Evolutionary conservation across 2,888 invertebrate species (phyloP).

Genomic region (Carcina quercana): DNA sequence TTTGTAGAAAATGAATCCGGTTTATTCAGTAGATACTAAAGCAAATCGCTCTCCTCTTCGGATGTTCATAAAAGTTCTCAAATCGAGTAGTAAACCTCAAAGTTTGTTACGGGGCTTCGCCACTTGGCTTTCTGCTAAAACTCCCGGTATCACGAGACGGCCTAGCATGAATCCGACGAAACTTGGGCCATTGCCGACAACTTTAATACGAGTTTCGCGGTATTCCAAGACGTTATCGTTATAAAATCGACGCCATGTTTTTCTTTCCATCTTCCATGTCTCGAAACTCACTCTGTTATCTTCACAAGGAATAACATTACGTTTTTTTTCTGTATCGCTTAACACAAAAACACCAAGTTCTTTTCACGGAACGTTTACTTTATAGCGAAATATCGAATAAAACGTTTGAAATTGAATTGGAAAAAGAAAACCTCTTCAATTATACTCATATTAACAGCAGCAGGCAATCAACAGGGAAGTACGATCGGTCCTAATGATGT

Average conservation of each 20-base stretch:
- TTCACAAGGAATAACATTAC: conserved; percentile 13
- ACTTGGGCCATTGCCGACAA: conserved; percentile 44
- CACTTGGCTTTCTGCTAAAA: conserved; percentile 39
- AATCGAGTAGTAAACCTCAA: conserved; percentile 38
- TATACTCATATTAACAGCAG: conserved; percentile 27
- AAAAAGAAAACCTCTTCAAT: conserved; percentile 25
- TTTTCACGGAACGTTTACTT: too few relatives aligned
- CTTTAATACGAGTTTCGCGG: conserved; percentile 51
- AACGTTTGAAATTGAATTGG: conserved; percentile 14
- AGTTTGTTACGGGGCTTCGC: conserved; percentile 29
- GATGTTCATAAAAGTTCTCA: conserved; percentile 38
- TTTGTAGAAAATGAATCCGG: conserved; percentile 12
- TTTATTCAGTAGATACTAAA: conserved; percentile 21
- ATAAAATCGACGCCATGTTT: conserved; percentile 42
- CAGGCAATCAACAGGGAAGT: conserved; percentile 40
- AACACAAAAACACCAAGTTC: conserved; percentile 1
- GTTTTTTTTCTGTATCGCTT: background rate
- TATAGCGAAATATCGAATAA: too few relatives aligned
- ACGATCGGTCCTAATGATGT: conserved; percentile 45
- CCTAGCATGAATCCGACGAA: conserved; percentile 36
- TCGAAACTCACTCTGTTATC: conserved; percentile 10
- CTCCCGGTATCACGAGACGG: conserved; percentile 35
- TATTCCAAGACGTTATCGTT: conserved; percentile 42
- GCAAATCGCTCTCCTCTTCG: conserved; percentile 30
- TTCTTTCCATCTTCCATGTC: conserved; percentile 23